Conservation (phyloP, 2,797 vertebrate species). For the Ataeniobius toweri region DNA sequence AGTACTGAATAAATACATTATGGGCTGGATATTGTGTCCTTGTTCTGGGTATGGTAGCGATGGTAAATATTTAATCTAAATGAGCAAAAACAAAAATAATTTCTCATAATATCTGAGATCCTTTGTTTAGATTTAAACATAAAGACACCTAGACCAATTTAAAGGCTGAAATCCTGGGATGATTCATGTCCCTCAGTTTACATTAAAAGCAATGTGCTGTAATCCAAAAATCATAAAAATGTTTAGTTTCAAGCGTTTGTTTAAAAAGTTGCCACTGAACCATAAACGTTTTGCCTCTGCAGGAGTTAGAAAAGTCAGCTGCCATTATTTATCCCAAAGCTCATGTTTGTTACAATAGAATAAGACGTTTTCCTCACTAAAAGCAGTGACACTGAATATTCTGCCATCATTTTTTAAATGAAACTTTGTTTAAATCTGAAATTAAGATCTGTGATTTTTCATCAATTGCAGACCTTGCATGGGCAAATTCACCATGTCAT, state of each 20-base stretch:
- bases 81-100: too few species aligned
- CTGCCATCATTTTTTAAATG: background rate
- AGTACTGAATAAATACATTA: background rate
- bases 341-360: background rate
- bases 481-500: too few species aligned
- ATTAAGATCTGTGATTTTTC: background rate
- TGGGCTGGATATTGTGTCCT: conserved; percentile 16
- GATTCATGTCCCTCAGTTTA: too few species aligned
- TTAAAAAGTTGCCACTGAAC: too few species aligned
- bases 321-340: background rate
- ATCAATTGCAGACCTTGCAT: background rate
- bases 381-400: background rate
- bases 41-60: background rate
- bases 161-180: too few species aligned
- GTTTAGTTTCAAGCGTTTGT: too few species aligned
- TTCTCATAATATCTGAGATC: background rate
- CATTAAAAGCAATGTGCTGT: background rate
- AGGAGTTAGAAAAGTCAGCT: background rate
- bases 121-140: background rate
- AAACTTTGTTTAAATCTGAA: background rate
- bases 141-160: too few species aligned
- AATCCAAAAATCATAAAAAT: background rate
- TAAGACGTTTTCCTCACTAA: background rate
- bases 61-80: too few species aligned
- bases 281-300: background rate